Base-by-base conservation (phyloP, 1,140 invertebrate species). In the Lepidurus apus region DNA sequence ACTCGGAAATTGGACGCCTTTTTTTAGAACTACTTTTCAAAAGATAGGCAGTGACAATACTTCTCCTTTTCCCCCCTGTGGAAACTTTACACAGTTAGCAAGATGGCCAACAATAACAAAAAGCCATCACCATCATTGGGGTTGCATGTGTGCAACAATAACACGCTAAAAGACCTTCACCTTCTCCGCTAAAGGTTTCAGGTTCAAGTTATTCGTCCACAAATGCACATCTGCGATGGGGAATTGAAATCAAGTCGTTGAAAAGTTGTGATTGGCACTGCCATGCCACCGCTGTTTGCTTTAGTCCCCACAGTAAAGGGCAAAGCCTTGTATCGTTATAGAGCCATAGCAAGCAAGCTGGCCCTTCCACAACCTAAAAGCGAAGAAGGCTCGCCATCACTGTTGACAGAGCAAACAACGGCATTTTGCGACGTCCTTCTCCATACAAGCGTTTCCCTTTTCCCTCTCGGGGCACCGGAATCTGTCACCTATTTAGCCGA, bases 91-190 rank as follows among this genome's bases (percentile, higher is more conserved):
- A 65, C 53, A 65, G 53, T 65, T 65, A 65, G 53, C 53, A 65
- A 65, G 53, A 65, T 65, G 53, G 53, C 53, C 53, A 65, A 65
- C 53, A 65, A 65, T 65, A 65, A 65, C 53, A 65, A 65, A 65
- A 65, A 65, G 53, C 53, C 53, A 65, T 65, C 53, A 9, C 53
- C 21, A 21, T 21, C 53, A 65, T 65, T 21, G 53, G 53, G 53
- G 53, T 65, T 65, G 53, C 53, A 65, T 65, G 53, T 65, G 53
- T 65, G 53, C 53, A 65, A 65, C 53, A 65, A 65, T 65, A 65
- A 65, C 53, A 65, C 53, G 21, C 53, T 65, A 65, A 65, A 65
- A 65, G 53, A 65, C 53, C 53, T 65, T n/a, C 53, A n/a, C 17
- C 53, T 13, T 65, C 8, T 17, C 17, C 53, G 21, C 5, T 7